Evolutionary conservation across 2,797 vertebrate genomes (phyloP).

Genomic region (Hirundo rustica): DNA sequence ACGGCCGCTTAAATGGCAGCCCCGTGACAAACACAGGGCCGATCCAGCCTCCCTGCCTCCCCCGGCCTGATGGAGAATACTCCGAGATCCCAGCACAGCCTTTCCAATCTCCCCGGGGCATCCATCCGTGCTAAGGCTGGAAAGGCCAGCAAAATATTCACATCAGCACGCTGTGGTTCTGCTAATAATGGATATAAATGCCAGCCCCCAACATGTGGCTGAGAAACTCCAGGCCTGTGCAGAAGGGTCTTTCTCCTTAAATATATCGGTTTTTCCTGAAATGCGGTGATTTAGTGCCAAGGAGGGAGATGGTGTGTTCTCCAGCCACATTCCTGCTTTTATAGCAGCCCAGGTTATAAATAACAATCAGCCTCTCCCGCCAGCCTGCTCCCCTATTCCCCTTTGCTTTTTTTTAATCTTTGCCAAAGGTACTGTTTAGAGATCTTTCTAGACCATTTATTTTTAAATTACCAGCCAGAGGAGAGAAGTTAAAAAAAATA

Average conservation of each 20-base stretch:
- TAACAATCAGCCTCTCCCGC: slow-evolving; percentile 54
- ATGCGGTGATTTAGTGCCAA: neutral
- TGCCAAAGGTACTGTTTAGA: slow-evolving; percentile 80
- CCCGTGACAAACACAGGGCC: neutral
- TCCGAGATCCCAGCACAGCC: neutral
- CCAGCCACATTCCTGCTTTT: slow-evolving; percentile 5
- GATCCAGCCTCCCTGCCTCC: neutral
- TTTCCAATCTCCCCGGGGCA: neutral
- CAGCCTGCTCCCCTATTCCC: slow-evolving; percentile 33
- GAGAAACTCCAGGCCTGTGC: neutral
- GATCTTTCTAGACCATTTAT: slow-evolving; percentile 83
- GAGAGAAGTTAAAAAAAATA: slow-evolving; percentile 17
- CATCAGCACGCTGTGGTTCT: neutral
- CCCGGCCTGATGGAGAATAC: rapidly evolving
- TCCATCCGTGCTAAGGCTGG: neutral
- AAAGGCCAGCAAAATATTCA: neutral
- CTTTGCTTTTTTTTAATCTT: slow-evolving; percentile 68
- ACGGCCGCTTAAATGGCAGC: neutral
- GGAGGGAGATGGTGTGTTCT: neutral
- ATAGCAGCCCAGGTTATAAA: slow-evolving; percentile 58
- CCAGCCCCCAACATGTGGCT: neutral
- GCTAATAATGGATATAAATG: neutral
- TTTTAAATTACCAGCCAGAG: slow-evolving; percentile 81
- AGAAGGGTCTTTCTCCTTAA: neutral
- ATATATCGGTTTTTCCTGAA: slow-evolving; percentile 1